Conservation (phyloP, 1,140 invertebrate species). For the Aphaenogaster ashmeadi region DNA sequence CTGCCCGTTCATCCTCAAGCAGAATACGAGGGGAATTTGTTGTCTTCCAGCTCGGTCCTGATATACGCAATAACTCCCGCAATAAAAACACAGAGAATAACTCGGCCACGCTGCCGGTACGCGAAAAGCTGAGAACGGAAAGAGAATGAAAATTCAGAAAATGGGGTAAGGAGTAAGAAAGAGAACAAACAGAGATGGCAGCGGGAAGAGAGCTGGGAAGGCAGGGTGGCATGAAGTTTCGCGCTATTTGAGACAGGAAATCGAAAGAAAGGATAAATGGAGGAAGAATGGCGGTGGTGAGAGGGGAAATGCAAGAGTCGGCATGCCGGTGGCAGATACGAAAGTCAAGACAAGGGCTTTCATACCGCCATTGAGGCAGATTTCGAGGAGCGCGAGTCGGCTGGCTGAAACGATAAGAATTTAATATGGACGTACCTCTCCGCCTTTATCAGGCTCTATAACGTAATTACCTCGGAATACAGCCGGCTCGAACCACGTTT, state of each 20-base stretch:
- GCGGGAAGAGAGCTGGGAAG: conserved; percentile 34
- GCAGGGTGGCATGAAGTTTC: conserved; percentile 75
- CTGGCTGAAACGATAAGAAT: conserved; percentile 76
- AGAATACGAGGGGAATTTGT: conserved; percentile 80
- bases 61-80: conserved; percentile 82
- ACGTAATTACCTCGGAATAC: conserved; percentile 53
- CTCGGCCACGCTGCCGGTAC: conserved; percentile 65
- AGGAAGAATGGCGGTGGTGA: conserved; percentile 48
- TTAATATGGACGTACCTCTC: conserved; percentile 67
- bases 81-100: conserved; percentile 84
- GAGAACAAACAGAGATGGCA: conserved; percentile 40
- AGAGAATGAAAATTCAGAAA: conserved; percentile 44
- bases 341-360: conserved; percentile 62
- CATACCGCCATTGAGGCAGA: conserved; percentile 54
- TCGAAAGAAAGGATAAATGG: conserved; percentile 65
- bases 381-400: conserved; percentile 62
- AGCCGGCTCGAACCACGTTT: conserved; percentile 23
- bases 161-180: not conserved
- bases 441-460: conserved; percentile 44
- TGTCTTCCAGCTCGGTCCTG: conserved; percentile 74
- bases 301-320: conserved; percentile 55
- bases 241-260: conserved; percentile 80
- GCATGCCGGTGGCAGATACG: conserved; percentile 57
- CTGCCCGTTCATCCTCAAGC: conserved; percentile 18
- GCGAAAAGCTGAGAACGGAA: conserved; percentile 26